Percentiles rank a stretch among this genome's conserved stretches.
phyloP scores from a whole-genome alignment of 2,888 invertebrate genomes.

The Macrostomum cliftonense region DNA sequence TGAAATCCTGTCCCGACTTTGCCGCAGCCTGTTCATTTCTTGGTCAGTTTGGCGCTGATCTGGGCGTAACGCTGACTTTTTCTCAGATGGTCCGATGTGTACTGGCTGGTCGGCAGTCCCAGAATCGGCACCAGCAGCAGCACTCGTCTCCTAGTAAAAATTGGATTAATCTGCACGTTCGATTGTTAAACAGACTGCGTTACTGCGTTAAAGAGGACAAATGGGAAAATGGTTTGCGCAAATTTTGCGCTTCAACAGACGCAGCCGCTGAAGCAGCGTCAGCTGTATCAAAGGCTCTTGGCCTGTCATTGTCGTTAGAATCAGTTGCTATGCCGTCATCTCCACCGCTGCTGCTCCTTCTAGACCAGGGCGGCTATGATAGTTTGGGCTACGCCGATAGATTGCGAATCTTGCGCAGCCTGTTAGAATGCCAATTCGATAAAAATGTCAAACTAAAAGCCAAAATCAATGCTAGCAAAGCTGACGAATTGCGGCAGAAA shows the following conservation, averaged over 20 bases:
- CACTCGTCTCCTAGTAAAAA: conserved; percentile 1
- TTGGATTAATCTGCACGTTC: conserved; percentile 4
- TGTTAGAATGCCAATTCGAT: conserved; percentile 84
- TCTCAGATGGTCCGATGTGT: background rate
- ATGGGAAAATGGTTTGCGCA: conserved; percentile 2
- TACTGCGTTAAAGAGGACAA: conserved; percentile 1
- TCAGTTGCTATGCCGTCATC: background rate
- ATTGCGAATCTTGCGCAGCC: conserved; percentile 45
- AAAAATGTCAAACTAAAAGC: conserved; percentile 75
- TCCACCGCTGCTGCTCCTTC: background rate
- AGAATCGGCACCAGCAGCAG: background rate
- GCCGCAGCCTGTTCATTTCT: conserved; percentile 11
- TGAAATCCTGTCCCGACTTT: conserved; percentile 7
- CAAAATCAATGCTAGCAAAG: conserved; percentile 42
- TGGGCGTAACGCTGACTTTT: conserved; percentile 6
- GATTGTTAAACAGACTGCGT: conserved; percentile 1
- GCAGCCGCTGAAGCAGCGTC: background rate
- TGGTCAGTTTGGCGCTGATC: conserved; percentile 5
- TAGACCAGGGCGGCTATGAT: background rate
- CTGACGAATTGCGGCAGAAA: conserved; percentile 60
- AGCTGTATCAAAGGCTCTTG: no score
- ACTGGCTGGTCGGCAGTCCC: no score
- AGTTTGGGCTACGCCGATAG: conserved; percentile 1
- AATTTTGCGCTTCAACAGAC: background rate
- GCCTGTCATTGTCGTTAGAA: no score